Evolutionary conservation across 1,140 invertebrate species (phyloP).

Genomic region (Gonatopus flavifemur): DNA sequence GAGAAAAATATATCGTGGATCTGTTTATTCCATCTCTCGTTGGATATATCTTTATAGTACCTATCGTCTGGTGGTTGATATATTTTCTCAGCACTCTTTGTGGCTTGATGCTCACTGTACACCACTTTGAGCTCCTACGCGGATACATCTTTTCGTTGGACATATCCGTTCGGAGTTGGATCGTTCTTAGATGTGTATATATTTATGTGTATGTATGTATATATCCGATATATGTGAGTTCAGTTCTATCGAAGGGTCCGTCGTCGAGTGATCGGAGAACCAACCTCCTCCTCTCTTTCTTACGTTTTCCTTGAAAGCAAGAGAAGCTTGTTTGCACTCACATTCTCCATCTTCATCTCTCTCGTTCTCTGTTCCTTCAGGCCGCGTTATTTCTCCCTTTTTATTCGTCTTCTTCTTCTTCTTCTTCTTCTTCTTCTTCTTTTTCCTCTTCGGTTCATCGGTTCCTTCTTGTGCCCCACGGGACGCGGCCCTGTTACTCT

Average conservation of each 20-base stretch:
- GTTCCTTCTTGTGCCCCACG: conserved; percentile 40
- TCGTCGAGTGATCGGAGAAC: conserved; percentile 30
- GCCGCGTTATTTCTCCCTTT: conserved; percentile 20
- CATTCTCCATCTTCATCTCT: conserved; percentile 16
- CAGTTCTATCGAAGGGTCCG: conserved; percentile 26
- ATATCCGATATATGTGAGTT: conserved; percentile 18
- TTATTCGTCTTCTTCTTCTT: conserved; percentile 11
- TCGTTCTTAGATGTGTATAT: not conserved
- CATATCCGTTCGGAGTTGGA: conserved; percentile 18
- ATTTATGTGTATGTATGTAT: not conserved
- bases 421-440: conserved; percentile 41
- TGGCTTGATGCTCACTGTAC: conserved; percentile 15
- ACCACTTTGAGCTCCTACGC: conserved; percentile 22
- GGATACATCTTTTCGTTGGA: conserved; percentile 21
- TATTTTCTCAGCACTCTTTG: conserved; percentile 39
- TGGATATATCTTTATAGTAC: not conserved
- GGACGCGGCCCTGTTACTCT: conserved; percentile 49
- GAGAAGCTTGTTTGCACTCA: conserved; percentile 21
- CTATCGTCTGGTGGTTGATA: conserved; percentile 20
- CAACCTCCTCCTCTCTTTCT: conserved; percentile 27
- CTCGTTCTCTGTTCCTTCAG: conserved; percentile 21
- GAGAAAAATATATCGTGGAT: conserved; percentile 4
- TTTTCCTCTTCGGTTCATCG: conserved; percentile 15
- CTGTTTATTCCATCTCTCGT: conserved; percentile 12
- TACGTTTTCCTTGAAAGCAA: conserved; percentile 23